Evolutionary conservation across 2,113 vertebrate species (phyloP).

Genomic region (Hippocampus zosterae): DNA sequence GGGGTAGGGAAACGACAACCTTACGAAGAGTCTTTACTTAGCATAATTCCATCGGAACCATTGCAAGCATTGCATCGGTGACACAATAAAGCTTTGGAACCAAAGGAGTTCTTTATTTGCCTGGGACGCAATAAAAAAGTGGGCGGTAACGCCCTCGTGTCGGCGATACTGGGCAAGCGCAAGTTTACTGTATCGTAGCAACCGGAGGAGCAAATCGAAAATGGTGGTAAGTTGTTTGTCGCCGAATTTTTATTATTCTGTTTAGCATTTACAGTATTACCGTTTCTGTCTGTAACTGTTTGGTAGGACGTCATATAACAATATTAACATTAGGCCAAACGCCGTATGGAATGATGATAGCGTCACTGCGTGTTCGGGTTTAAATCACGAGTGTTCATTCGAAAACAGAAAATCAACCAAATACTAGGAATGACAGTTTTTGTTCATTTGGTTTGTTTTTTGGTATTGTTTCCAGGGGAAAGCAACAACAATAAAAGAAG

Average conservation of each 20-base stretch:
- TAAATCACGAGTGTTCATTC: not conserved
- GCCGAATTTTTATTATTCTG: not conserved
- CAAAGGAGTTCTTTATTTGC: not conserved
- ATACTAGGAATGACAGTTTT: not conserved
- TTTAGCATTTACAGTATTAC: not conserved
- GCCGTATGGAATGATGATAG: not conserved
- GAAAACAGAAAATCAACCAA: not conserved
- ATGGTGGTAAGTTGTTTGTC: conserved; percentile 46
- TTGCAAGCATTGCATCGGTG: not conserved
- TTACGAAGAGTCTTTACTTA: not conserved
- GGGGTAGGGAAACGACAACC: too few relatives aligned
- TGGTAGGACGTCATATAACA: not conserved
- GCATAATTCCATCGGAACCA: not conserved
- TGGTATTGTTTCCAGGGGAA: conserved; percentile 77
- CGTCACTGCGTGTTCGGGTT: not conserved
- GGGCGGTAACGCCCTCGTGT: not conserved
- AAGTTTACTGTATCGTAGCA: conserved; percentile 49
- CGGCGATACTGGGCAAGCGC: conserved; percentile 40
- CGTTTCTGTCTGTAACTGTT: not conserved
- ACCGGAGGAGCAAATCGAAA: conserved; percentile 32
- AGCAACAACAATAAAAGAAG: conserved; percentile 91
- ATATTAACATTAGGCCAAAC: not conserved
- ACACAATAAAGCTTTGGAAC: not conserved
- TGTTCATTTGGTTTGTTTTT: not conserved
- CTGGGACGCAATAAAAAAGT: not conserved